A percentile compares a stretch with the other conserved stretches of the same genome.
phyloP scores from a whole-genome alignment of 2,888 invertebrate genomes.

The Acheta domesticus region DNA sequence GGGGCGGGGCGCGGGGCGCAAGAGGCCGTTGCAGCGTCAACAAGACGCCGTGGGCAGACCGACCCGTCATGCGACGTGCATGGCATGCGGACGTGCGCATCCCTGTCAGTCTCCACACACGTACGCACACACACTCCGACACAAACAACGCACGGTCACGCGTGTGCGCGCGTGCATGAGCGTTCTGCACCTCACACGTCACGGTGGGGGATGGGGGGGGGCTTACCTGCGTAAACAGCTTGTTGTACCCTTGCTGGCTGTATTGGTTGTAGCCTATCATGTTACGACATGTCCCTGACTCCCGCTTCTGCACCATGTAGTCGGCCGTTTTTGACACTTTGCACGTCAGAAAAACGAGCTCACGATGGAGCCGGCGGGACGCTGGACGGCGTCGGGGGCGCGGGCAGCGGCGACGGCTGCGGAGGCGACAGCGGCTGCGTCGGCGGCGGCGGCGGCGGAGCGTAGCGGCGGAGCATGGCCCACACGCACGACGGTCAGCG shows the following conservation, averaged over 20 bases:
- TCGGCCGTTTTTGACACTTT: conserved; percentile 37
- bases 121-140: too few species aligned
- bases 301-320: conserved; percentile 47
- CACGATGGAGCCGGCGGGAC: conserved; percentile 9
- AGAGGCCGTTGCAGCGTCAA: too few species aligned
- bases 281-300: conserved; percentile 56
- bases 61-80: too few species aligned
- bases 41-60: too few species aligned
- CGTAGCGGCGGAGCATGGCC: not conserved
- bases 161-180: not conserved
- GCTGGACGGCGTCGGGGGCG: not conserved
- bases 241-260: conserved; percentile 75
- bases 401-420: not conserved
- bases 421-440: not conserved
- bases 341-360: not conserved
- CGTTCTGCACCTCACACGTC: not conserved
- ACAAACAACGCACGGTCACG: too few species aligned
- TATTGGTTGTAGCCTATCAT: conserved; percentile 76
- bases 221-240: conserved; percentile 75
- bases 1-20: too few species aligned
- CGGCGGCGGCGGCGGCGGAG: not conserved
- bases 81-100: too few species aligned
- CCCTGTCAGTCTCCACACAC: too few species aligned
- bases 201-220: not conserved
- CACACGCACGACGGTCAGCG: not conserved